These are phyloP conservation scores for Minunthozetes semirufus DNA, from an alignment of 2,888 invertebrate genomes.

Conservation along the genomic window DNA sequence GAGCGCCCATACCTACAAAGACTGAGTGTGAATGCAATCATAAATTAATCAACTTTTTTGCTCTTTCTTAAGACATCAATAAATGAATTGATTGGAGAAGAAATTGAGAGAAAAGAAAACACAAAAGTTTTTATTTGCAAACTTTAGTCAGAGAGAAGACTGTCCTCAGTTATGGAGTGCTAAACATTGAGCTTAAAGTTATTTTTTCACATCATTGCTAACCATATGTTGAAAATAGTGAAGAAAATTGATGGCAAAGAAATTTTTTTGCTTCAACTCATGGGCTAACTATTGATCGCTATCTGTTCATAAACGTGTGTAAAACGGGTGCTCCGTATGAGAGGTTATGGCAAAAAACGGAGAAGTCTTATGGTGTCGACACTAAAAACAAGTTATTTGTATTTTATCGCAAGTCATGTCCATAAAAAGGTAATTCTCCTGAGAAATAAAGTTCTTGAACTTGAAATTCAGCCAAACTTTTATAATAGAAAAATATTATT, in stretches of 20 bases:
- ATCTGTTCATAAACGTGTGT: not conserved
- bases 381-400: not conserved
- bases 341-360: too few species aligned
- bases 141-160: not conserved
- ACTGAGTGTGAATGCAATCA: too few species aligned
- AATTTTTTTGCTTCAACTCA: not conserved
- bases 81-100: too few species aligned
- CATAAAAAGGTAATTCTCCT: not conserved
- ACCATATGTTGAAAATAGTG: not conserved
- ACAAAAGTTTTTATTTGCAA: too few species aligned
- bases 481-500: not conserved
- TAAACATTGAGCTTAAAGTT: not conserved
- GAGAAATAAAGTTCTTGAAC: not conserved
- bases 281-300: not conserved
- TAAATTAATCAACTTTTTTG: too few species aligned
- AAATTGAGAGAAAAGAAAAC: too few species aligned
- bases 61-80: too few species aligned
- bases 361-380: not conserved
- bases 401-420: slow-evolving; percentile 1
- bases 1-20: too few species aligned
- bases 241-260: slow-evolving; percentile 5
- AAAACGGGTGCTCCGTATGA: not conserved
- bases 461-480: not conserved
- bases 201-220: not conserved
- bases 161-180: not conserved